Evolutionary conservation across 1,140 invertebrate species (phyloP), one percentile per base, ranked within the genome.

Genomic region (Trinorchestia longiramus): DNA sequence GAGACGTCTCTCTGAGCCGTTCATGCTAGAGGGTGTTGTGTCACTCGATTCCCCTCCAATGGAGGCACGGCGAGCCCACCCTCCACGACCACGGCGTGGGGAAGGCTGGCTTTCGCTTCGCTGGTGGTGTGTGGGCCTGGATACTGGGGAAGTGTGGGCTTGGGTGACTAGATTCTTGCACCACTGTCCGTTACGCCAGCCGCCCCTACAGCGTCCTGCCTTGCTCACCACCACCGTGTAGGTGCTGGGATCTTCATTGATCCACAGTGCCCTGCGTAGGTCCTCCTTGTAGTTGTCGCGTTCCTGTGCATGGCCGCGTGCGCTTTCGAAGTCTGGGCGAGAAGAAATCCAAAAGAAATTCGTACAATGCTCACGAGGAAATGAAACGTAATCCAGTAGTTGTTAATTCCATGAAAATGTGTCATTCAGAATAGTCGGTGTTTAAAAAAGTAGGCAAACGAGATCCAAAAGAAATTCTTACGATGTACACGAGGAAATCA

Each of bases 321-420:
- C 96, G 95, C 96, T 96, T 90, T 96, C 96, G 95, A 96, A 96
- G 42, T 96, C 96, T 96, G 95, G 36, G 11, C 41, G 28, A 36
- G 62, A 1, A 11, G 15, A 77, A 36, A 77, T 28, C 15, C 19
- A 53, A 53, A 36, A 1, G 62, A 3, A 19, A 11, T 53, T 53
- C 15, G 15, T 15, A 36, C 28, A 77, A 77, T 77, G 62, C 15
- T 23, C 28, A 77, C 47, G 28, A 77, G 15, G 36, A 77, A 11
- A 36, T 6, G 19, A 53, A 53, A 53, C 19, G 47, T 53, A 19
- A 53, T 53, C n/a, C 6, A 53, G 6, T 53, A 53, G 47, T 53
- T 53, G 47, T 8, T 53, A 53, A 6, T 53, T 53, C 6, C 6
- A 53, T 53, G 47, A 53, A 53, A 6, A 53, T 53, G n/a, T n/a